Base-by-base conservation (phyloP, 2,797 vertebrate genomes). In the Sebastes wilsoni region DNA sequence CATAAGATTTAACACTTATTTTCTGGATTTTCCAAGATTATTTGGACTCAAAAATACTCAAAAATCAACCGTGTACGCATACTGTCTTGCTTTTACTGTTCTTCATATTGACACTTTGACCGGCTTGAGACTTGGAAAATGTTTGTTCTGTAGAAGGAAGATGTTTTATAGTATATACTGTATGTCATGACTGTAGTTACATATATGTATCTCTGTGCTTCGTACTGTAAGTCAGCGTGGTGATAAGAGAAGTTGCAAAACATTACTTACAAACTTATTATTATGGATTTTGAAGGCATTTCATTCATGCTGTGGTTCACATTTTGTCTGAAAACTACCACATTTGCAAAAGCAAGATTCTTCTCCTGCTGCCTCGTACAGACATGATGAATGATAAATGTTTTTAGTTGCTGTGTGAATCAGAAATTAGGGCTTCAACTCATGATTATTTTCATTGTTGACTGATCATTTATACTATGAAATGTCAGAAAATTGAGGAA, bases 341-440 rank as follows among this genome's bases (percentile, higher is more conserved):
- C n/a, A n/a, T 52, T 52, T 52, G 20, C 49, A 18, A n/a, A 52
- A 52, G 49, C 20, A 52, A 52, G 49, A 20, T 20, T 52, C 38
- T 42, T 42, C 1, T 46, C 6, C 42, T 46, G 0, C 18, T n/a
- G 4, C 49, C 20, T 10, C 1, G 20, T 10, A 52, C 1, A 20
- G 0, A 1, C 49, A n/a, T 52, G 49, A 52, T 52, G 18, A 0
- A n/a, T 52, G 49, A 52, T n/a, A 10, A 8, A 52, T 55, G 4
- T 5, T 23, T 55, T 23, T 55, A 55, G 20, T 54, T 54, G 49
- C 18, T 54, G 20, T 0, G 6, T 18, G 42, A 46, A 18, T 46
- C 42, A 46, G 42, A 1, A 46, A 54, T 54, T 11, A 54, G 49
- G 49, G 49, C 0, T 11, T 20, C 52, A 38, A 2, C 16, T 61